phyloP scores from a whole-genome alignment of 2,797 vertebrate genomes.

The Gymnopithys bicolor region DNA sequence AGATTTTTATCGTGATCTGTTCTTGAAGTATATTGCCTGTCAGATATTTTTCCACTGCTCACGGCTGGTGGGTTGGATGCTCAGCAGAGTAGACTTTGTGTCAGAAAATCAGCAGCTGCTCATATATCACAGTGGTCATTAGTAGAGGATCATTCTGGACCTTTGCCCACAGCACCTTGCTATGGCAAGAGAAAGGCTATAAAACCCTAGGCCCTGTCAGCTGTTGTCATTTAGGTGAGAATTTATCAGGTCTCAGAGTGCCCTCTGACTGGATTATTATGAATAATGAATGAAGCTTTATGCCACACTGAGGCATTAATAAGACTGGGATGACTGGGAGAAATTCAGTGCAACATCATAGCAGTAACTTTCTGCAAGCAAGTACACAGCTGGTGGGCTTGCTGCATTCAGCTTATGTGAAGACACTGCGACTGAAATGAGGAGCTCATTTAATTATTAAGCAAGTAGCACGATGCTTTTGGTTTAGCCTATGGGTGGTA shows the following conservation, averaged over 20 bases:
- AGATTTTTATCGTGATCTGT: neutral
- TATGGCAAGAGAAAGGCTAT: conserved; percentile 85
- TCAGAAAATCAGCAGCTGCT: conserved; percentile 84
- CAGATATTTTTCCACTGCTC: conserved; percentile 72
- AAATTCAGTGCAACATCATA: conserved; percentile 77
- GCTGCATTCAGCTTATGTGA: neutral
- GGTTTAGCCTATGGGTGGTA: conserved; percentile 50
- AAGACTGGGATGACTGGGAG: conserved; percentile 86
- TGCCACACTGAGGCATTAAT: conserved; percentile 90
- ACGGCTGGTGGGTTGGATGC: conserved; percentile 76
- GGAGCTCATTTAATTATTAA: conserved; percentile 61
- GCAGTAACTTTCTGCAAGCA: conserved; percentile 65
- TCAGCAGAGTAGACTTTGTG: conserved; percentile 78
- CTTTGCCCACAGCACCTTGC: conserved; percentile 88
- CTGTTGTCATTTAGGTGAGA: conserved; percentile 97
- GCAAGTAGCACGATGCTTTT: neutral
- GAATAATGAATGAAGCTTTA: conserved; percentile 98
- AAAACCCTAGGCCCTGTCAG: conserved; percentile 95
- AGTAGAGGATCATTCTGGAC: conserved; percentile 86
- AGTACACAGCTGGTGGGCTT: conserved; percentile 74
- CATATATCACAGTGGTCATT: conserved; percentile 93
- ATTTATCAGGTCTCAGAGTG: conserved; percentile 94
- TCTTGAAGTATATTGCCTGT: conserved; percentile 65
- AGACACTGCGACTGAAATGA: conserved; percentile 1
- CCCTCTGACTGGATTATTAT: conserved; percentile 93